Percentiles rank a stretch among this genome's conserved stretches.
Evolutionary conservation across 2,888 invertebrate species (phyloP).

Genomic region (Nineta flava): DNA sequence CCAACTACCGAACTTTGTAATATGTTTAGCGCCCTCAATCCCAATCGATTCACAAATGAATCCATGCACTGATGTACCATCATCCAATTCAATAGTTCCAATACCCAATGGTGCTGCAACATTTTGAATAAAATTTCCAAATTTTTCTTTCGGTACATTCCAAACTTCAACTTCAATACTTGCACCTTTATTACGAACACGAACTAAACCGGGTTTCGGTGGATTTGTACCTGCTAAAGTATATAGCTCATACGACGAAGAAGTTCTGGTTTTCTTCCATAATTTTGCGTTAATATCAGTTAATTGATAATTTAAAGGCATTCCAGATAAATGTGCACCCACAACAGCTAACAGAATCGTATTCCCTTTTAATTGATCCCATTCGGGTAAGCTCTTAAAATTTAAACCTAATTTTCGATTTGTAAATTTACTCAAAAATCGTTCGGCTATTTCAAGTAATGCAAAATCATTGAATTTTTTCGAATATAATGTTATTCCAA

Average conservation of each 20-base stretch:
- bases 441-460: neutral
- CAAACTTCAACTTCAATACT: neutral
- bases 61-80: neutral
- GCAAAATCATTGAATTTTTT: neutral
- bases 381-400: neutral
- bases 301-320: neutral
- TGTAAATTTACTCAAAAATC: neutral
- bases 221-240: neutral
- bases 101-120: neutral
- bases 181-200: neutral
- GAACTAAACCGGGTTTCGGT: neutral
- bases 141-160: neutral
- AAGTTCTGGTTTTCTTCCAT: neutral
- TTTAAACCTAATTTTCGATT: neutral
- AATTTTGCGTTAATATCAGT: neutral
- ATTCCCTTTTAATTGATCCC: neutral
- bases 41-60: neutral
- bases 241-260: neutral
- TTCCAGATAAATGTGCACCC: constrained; percentile 1
- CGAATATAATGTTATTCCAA: constrained; percentile 1
- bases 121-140: neutral
- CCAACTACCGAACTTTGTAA: constrained; percentile 1
- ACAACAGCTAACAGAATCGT: neutral
- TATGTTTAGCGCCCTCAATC: neutral
- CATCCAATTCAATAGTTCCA: neutral